These are phyloP conservation scores for Drosophila ambigua DNA, from an alignment of 1,140 invertebrate genomes.

Conservation along the genomic window DNA sequence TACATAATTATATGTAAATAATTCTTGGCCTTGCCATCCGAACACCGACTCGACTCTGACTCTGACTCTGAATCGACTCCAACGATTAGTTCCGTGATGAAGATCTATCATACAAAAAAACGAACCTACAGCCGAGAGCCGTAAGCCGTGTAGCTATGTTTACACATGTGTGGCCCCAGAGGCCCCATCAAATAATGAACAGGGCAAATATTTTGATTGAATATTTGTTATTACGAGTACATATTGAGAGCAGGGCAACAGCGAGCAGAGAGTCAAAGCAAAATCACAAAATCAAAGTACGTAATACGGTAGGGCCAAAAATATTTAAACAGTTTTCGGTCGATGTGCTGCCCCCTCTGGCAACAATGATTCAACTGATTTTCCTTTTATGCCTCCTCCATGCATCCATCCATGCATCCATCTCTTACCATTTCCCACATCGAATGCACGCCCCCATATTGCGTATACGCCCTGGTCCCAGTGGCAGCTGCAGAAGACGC, in stretches of 20 bases:
- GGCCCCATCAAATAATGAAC: slow-evolving; percentile 31
- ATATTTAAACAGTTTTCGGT: slow-evolving; percentile 26
- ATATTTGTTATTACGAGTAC: slow-evolving; percentile 37
- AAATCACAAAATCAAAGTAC: slow-evolving; percentile 47
- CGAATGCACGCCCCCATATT: slow-evolving; percentile 50
- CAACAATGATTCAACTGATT: slow-evolving; percentile 27
- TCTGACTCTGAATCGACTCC: slow-evolving; percentile 17
- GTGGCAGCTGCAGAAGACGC: slow-evolving; percentile 48
- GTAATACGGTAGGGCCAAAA: slow-evolving; percentile 38
- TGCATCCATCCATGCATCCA: neutral
- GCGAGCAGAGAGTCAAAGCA: neutral
- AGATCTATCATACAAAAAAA: slow-evolving; percentile 35
- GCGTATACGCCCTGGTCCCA: slow-evolving; percentile 38
- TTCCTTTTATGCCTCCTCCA: slow-evolving; percentile 12
- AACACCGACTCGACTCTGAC: slow-evolving; percentile 3
- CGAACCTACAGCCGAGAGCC: slow-evolving; percentile 20
- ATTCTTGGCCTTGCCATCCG: slow-evolving; percentile 55
- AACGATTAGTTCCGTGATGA: slow-evolving; percentile 58
- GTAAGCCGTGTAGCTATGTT: slow-evolving; percentile 16
- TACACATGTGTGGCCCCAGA: slow-evolving; percentile 33
- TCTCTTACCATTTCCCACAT: slow-evolving; percentile 32
- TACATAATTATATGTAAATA: slow-evolving; percentile 59
- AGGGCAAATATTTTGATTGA: slow-evolving; percentile 45
- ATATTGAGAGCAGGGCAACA: slow-evolving; percentile 13
- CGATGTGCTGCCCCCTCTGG: slow-evolving; percentile 9